Base-by-base conservation (phyloP, 2,888 invertebrate genomes). In the Athalia rosae region DNA sequence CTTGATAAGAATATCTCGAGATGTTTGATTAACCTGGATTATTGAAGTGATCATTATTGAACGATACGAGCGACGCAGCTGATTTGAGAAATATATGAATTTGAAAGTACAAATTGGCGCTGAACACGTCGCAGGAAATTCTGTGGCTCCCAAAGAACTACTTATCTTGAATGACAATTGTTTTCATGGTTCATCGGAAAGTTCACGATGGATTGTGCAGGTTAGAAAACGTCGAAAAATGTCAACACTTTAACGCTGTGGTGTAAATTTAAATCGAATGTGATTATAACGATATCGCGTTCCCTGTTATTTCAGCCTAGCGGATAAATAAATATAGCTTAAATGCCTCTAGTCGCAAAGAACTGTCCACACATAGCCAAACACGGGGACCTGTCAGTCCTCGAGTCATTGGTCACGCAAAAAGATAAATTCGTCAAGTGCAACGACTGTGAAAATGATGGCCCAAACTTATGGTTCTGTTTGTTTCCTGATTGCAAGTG, bases 381-480 rank as follows among this genome's bases (percentile, higher is more conserved):
- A 76, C 86, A 85, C 76, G 85, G 85, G 62, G 88, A 89, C 81
- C 82, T 89, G 59, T 80, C 84, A 28, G 83, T 86, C 66, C 85
- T 88, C 76, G 88, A 88, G 79, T 80, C 85, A n/a, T 84, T 87
- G 11, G 81, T 87, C 4, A 79, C 83, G 3, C 85, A 86, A 47
- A 86, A 86, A 56, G 88, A 87, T 41, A 86, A 82, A 76, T 88
- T 86, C 74, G 80, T 78, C 9, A 89, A 87, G 86, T 97, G 97
- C 90, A 92, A 93, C 79, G 94, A 94, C 84, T 97, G 97, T 85
- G 92, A 93, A 58, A 93, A 93, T 81, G 90, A 92, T 9, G 96
- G 95, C 1, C 95, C 95, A 71, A 95, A 96, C 89, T 92, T 97
- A 77, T 97, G 97, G 97, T 93, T 97, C 79, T 98, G 98, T 86